Evolutionary conservation across 1,140 invertebrate genomes (phyloP).

Genomic region (Drosophila jambulina): DNA sequence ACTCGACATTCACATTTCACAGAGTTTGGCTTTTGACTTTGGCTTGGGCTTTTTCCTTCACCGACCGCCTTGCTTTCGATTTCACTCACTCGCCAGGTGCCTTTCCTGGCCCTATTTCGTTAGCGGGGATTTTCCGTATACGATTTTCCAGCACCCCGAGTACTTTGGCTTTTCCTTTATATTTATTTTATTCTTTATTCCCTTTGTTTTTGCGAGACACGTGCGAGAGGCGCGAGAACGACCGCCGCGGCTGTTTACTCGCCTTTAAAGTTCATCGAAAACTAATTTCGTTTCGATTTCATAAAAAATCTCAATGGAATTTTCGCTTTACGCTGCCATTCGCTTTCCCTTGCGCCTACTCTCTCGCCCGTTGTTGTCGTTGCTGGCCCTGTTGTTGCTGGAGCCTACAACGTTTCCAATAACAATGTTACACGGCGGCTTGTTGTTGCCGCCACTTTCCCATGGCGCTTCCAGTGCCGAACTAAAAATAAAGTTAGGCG

Average conservation of each 20-base stretch:
- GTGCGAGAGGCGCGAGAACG: conserved; percentile 50
- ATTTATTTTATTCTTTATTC: conserved; percentile 4
- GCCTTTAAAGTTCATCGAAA: conserved; percentile 85
- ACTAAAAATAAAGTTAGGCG: conserved; percentile 83
- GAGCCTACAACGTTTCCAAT: conserved; percentile 79
- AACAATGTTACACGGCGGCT: conserved; percentile 71
- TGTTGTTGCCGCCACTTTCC: conserved; percentile 62
- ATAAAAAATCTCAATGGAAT: conserved; percentile 82
- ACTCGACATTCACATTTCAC: conserved; percentile 54
- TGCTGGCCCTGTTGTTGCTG: conserved; percentile 31
- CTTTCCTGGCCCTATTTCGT: conserved; percentile 3
- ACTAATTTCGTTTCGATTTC: conserved; percentile 85
- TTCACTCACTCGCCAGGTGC: conserved; percentile 27
- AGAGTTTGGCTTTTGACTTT: conserved; percentile 39
- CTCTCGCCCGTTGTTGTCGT: conserved; percentile 18
- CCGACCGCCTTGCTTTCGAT: conserved; percentile 25
- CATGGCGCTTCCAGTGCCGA: conserved; percentile 71
- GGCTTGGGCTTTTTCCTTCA: conserved; percentile 8
- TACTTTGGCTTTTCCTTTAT: conserved; percentile 1
- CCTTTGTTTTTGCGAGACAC: conserved; percentile 45
- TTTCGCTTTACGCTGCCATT: conserved; percentile 76
- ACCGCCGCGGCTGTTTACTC: conserved; percentile 75
- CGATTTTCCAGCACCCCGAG: conserved; percentile 21
- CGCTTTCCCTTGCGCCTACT: conserved; percentile 75
- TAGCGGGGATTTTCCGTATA: conserved; percentile 25